These are phyloP conservation scores for Nasua narica DNA, from an alignment of 2,797 vertebrate genomes.

Conservation along the genomic window DNA sequence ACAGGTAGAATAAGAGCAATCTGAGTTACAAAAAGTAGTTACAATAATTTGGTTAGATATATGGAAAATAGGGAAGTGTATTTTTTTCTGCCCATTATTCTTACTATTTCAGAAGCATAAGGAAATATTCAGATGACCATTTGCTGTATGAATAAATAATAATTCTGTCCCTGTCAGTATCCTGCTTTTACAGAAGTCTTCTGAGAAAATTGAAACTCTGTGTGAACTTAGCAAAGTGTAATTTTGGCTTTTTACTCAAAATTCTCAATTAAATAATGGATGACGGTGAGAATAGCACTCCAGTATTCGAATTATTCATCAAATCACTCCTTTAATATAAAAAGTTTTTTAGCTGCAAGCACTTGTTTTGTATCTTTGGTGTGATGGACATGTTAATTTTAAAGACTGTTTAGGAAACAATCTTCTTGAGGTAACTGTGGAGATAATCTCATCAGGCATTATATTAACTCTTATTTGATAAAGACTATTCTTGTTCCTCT, in stretches of 20 bases:
- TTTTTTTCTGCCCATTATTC: neutral
- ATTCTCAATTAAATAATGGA: conserved; percentile 36
- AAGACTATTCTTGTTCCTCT: conserved; percentile 52
- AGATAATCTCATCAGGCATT: conserved; percentile 37
- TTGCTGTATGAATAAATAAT: neutral
- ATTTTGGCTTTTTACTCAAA: conserved; percentile 9
- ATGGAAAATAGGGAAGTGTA: neutral
- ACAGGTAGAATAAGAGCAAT: neutral
- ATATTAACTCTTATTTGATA: conserved; percentile 61
- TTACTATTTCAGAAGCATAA: neutral
- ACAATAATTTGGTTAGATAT: neutral
- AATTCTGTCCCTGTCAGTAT: neutral
- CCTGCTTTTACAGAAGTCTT: neutral
- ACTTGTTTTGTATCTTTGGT: conserved; percentile 38
- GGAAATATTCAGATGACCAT: neutral
- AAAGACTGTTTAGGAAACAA: conserved; percentile 62
- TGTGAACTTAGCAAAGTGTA: neutral
- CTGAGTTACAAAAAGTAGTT: neutral
- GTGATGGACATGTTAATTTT: conserved; percentile 49
- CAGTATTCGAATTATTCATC: conserved; percentile 33
- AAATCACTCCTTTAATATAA: conserved; percentile 16
- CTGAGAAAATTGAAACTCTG: neutral
- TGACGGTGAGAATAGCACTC: neutral
- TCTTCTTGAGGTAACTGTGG: conserved; percentile 39
- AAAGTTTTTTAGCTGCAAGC: neutral